These are phyloP conservation scores for Patella pellucida DNA, from an alignment of 2,888 invertebrate species.

Conservation along the genomic window DNA sequence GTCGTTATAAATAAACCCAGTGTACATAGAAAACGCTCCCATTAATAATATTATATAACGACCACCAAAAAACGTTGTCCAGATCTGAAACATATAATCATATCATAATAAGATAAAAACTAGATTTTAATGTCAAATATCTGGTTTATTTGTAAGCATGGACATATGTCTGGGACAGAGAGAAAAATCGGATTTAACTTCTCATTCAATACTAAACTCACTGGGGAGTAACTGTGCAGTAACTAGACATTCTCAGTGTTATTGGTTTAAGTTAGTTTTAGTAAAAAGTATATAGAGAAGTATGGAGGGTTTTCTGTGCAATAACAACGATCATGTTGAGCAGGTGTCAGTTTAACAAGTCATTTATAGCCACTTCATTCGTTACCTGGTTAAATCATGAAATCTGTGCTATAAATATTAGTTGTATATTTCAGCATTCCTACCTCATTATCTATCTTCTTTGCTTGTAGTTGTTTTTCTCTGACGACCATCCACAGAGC, in stretches of 20 bases:
- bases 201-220: too few relatives aligned
- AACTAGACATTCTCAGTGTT: too few relatives aligned
- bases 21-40: slow-evolving; percentile 98
- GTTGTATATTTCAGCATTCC: neutral
- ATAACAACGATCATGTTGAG: too few relatives aligned
- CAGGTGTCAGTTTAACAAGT: too few relatives aligned
- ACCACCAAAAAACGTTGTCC: slow-evolving; percentile 98
- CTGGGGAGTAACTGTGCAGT: too few relatives aligned
- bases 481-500: slow-evolving; percentile 95
- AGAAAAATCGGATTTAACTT: too few relatives aligned
- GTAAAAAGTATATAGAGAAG: too few relatives aligned
- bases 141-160: neutral
- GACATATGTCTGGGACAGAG: neutral
- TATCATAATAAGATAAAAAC: neutral
- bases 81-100: slow-evolving; percentile 80
- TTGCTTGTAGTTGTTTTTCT: slow-evolving; percentile 89
- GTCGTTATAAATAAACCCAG: slow-evolving; percentile 98
- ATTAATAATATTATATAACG: slow-evolving; percentile 97
- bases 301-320: too few relatives aligned
- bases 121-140: neutral
- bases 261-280: too few relatives aligned
- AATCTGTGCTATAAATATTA: too few relatives aligned
- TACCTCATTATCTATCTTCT: slow-evolving; percentile 91
- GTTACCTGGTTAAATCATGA: too few relatives aligned
- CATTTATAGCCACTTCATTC: too few relatives aligned